phyloP scores from a whole-genome alignment of 2,888 invertebrate genomes.

The Strigamia crassipes region DNA sequence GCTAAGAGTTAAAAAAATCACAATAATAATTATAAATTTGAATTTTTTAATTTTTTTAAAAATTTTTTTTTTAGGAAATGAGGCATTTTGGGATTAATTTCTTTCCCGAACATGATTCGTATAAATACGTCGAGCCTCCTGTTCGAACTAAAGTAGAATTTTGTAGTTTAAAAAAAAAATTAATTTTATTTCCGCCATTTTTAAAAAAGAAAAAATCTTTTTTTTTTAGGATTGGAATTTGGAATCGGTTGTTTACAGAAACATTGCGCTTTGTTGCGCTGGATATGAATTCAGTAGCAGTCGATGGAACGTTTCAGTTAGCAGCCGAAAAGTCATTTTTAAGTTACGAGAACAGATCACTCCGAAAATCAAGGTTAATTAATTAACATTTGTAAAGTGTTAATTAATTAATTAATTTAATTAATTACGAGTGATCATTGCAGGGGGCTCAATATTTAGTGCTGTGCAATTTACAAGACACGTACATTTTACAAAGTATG shows the following conservation, averaged over 20 bases:
- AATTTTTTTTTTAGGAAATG: conserved; percentile 30
- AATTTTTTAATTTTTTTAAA: not conserved
- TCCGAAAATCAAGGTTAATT: not conserved
- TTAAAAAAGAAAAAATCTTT: too few relatives aligned
- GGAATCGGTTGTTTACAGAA: conserved; percentile 6
- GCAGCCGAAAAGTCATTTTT: not conserved
- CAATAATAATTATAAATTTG: not conserved
- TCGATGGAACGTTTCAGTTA: conserved; percentile 31
- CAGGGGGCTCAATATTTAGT: conserved; percentile 53
- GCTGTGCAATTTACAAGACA: conserved; percentile 71
- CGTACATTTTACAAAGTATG: conserved; percentile 71
- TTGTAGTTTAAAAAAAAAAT: not conserved
- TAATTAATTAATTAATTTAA: not conserved
- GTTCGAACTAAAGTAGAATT: conserved; percentile 8
- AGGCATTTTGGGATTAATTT: conserved; percentile 26
- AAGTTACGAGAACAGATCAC: not conserved
- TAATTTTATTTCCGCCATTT: not conserved
- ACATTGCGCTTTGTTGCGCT: not conserved
- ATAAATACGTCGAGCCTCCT: not conserved
- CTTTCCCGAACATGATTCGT: conserved; percentile 38
- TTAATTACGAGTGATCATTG: not conserved
- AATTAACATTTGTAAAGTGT: too few relatives aligned
- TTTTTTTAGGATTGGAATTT: conserved; percentile 39
- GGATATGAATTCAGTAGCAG: conserved; percentile 1
- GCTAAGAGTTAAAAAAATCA: not conserved